Evolutionary conservation across 2,888 invertebrate species (phyloP), one percentile per base, ranked within the genome.

Genomic region (Ommatoiulus sabulosus): DNA sequence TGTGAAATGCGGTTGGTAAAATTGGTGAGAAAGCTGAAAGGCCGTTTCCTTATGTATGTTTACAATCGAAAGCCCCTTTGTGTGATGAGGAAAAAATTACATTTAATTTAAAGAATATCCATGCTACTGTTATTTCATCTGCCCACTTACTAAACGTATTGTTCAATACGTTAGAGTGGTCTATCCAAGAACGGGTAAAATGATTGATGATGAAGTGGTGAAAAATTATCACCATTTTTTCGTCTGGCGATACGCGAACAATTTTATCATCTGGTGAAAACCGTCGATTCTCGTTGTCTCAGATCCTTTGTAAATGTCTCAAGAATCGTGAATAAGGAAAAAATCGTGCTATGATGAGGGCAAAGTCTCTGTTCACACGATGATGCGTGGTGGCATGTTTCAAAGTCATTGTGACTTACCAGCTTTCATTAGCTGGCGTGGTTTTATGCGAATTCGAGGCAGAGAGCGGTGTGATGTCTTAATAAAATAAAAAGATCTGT

Each of bases 401-500:
- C 6, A 72, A 72, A 20, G 3, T 4, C 72, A 24, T 72, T 72
- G 72, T 15, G 24, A 24, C n/a, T 72, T 72, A 24, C 72, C 72
- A 72, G 72, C 24, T 24, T 72, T 72, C 72, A 72, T 72, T 72
- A 72, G 72, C 72, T 72, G 72, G 24, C 72, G n/a, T 72, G 7
- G 17, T 63, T 63, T 63, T 57, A 20, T 63, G 4, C n/a, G 20
- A 5, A 6, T 12, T 12, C 1, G n/a, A 15, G 7, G 8, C 72
- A 72, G 24, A 12, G 57, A 72, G 24, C 72, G 10, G n/a, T 72
- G 8, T 24, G 72, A 72, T 72, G 72, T 17, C 72, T 72, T 72
- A 72, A 20, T 72, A 72, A 72, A 72, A 72, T 72, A 72, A 72
- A 72, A 72, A 72, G 72, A 72, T 72, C 8, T 72, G 72, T 72